Percentiles rank a stretch among this genome's conserved stretches.
These are phyloP conservation scores for Vesta saturnalis DNA, from an alignment of 2,888 invertebrate genomes.

Conservation along the genomic window DNA sequence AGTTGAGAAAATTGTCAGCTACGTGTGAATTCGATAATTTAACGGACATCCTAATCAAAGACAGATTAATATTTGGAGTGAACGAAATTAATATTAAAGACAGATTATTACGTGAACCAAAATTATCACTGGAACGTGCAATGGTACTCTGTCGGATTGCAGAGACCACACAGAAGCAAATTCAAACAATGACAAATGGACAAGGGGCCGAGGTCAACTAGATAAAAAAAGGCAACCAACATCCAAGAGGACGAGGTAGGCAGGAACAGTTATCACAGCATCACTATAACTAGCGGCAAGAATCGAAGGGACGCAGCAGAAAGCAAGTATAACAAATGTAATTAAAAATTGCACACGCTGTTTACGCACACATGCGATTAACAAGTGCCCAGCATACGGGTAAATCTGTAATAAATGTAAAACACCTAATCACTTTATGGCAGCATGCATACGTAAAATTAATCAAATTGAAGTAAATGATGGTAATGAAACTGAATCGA, in stretches of 20 bases:
- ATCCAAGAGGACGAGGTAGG: not conserved
- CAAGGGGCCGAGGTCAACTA: not conserved
- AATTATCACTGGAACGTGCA: not conserved
- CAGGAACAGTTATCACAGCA: not conserved
- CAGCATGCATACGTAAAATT: not conserved
- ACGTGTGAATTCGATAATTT: not conserved
- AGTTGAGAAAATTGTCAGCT: not conserved
- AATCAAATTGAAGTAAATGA: not conserved
- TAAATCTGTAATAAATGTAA: not conserved
- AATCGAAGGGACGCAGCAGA: not conserved
- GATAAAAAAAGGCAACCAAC: not conserved
- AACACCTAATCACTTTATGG: not conserved
- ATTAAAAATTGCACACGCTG: constrained; percentile 1
- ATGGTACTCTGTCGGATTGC: not conserved
- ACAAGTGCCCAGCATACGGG: constrained; percentile 8
- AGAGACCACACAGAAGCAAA: not conserved
- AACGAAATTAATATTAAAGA: not conserved
- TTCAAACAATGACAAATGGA: not conserved
- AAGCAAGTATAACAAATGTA: not conserved
- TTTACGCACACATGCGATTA: not conserved
- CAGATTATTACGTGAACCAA: not conserved
- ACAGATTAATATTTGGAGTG: not conserved
- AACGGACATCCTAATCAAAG: not conserved
- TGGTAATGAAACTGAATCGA: not conserved
- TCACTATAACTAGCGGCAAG: not conserved